Evolutionary conservation across 2,888 invertebrate genomes (phyloP).

Genomic region (Epirrhoe alternata): DNA sequence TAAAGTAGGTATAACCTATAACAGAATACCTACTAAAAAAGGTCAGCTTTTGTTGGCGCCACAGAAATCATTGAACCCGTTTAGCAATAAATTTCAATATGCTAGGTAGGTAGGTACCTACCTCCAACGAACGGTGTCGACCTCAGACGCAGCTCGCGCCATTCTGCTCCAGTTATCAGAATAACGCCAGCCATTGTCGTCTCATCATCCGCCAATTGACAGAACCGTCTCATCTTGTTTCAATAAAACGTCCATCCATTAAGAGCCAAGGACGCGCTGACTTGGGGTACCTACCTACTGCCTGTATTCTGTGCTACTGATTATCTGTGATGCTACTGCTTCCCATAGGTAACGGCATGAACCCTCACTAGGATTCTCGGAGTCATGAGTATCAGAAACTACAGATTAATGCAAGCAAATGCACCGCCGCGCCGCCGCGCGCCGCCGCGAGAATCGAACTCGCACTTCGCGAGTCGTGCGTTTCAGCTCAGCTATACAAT

Average conservation of each 20-base stretch:
- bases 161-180: slow-evolving; percentile 13
- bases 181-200: slow-evolving; percentile 13
- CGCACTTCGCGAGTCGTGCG: too few species aligned
- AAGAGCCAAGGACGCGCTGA: background rate
- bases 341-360: too few species aligned
- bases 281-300: background rate
- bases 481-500: too few species aligned
- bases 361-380: background rate
- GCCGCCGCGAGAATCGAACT: too few species aligned
- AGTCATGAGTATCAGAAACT: background rate
- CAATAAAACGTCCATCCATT: slow-evolving; percentile 2
- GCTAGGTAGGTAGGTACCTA: background rate
- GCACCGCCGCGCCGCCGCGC: too few species aligned
- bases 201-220: slow-evolving; percentile 17
- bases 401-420: background rate
- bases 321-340: too few species aligned
- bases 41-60: background rate
- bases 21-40: too few species aligned
- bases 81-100: background rate
- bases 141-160: background rate
- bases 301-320: background rate
- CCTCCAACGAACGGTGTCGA: background rate
- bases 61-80: background rate
- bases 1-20: too few species aligned
- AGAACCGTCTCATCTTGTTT: background rate